Percentiles rank a stretch among this genome's conserved stretches.
These are phyloP conservation scores for Chaetops frenatus DNA, from an alignment of 2,113 vertebrate genomes.

Conservation along the genomic window DNA sequence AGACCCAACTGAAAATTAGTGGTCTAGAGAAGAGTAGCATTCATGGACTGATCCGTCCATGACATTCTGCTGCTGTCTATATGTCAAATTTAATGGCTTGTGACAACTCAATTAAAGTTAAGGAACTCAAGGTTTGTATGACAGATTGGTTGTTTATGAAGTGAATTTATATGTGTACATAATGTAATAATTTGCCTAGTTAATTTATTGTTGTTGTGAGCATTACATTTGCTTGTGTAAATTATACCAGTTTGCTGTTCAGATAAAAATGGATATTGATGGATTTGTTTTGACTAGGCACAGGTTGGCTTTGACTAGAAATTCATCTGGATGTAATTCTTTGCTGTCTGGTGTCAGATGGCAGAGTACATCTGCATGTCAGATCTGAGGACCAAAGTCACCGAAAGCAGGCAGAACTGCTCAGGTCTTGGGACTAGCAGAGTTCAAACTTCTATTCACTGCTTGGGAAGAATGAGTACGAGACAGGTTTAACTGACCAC, in stretches of 20 bases:
- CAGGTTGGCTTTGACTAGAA: not conserved
- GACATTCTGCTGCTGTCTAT: not conserved
- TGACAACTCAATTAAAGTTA: slow-evolving; percentile 2
- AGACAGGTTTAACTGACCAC: not conserved
- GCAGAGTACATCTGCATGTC: not conserved
- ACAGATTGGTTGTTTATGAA: slow-evolving; percentile 14
- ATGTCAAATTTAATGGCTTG: slow-evolving; percentile 12
- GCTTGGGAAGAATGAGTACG: not conserved
- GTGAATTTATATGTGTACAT: slow-evolving; percentile 13
- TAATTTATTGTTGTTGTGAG: slow-evolving; percentile 28
- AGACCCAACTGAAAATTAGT: not conserved
- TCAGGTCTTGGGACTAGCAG: not conserved
- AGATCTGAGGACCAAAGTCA: not conserved
- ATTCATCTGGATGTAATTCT: not conserved
- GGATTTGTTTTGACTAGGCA: slow-evolving; percentile 20
- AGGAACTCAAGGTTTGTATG: not conserved
- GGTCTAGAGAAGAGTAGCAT: not conserved
- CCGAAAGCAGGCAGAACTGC: not conserved
- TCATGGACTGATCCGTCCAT: not conserved
- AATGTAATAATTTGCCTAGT: slow-evolving; percentile 8
- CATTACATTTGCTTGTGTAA: slow-evolving; percentile 9
- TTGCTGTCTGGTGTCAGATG: not conserved
- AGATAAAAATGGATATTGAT: slow-evolving; percentile 19
- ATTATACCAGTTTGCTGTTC: slow-evolving; percentile 6
- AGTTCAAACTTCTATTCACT: not conserved